Percentiles rank a stretch among this genome's conserved stretches.
Conservation (phyloP, 92 coral and sea anemone species). For the Epizoanthus stellaris region DNA sequence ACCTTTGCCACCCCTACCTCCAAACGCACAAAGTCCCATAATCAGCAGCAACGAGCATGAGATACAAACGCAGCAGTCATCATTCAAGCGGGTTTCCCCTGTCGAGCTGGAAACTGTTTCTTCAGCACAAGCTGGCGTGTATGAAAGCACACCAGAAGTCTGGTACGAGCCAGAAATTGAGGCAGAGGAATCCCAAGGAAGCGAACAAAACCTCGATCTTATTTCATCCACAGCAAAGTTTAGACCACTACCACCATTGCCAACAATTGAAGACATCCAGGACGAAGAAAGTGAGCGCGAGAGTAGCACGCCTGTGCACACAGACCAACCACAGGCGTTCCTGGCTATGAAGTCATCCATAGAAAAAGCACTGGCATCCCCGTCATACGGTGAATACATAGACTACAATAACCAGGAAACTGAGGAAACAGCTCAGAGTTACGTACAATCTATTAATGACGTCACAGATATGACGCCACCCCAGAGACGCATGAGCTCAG, state of each 20-base stretch:
- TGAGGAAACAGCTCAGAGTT: not conserved
- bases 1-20: slow-evolving; percentile 23
- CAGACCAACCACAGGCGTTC: not conserved
- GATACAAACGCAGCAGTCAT: not conserved
- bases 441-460: not conserved
- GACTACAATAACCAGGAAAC: not conserved
- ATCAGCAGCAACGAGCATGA: not conserved
- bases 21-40: not conserved
- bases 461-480: not conserved
- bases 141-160: slow-evolving; percentile 3
- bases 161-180: not conserved
- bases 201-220: not conserved
- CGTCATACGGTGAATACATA: not conserved
- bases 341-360: not conserved
- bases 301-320: not conserved
- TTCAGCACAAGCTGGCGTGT: too few relatives aligned
- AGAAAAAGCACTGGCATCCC: not conserved
- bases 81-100: not conserved
- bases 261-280: not conserved
- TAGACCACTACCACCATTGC: slow-evolving; percentile 5
- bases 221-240: slow-evolving; percentile 10
- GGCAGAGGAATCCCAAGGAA: not conserved
- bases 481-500: slow-evolving; percentile 22
- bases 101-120: slow-evolving; percentile 13
- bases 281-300: not conserved